These are phyloP conservation scores for Drosophila mayaguana DNA, from an alignment of 2,888 invertebrate species.

Conservation along the genomic window DNA sequence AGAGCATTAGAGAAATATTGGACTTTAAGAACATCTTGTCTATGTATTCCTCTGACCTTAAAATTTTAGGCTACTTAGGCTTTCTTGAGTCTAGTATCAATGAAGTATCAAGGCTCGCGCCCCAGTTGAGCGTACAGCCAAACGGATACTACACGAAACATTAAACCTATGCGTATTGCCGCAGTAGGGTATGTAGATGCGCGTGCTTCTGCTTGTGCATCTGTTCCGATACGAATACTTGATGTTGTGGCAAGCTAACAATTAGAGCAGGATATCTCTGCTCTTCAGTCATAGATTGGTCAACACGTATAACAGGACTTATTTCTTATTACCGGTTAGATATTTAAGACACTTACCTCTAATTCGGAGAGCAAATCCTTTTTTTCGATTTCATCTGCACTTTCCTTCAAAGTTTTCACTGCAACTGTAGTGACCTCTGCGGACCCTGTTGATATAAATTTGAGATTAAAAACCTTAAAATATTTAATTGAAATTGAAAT, in stretches of 20 bases:
- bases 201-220: neutral
- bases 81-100: neutral
- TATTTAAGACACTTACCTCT: conserved; percentile 83
- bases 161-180: neutral
- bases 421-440: conserved; percentile 93
- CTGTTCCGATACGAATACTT: neutral
- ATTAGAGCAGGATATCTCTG: neutral
- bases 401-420: conserved; percentile 97
- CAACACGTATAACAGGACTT: neutral
- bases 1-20: no score
- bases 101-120: no score
- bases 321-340: neutral
- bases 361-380: conserved; percentile 94
- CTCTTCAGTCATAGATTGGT: neutral
- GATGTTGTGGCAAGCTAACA: neutral
- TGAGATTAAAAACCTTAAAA: neutral
- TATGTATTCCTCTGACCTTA: neutral
- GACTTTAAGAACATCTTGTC: neutral
- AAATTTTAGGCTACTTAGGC: neutral
- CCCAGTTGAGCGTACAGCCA: neutral
- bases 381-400: conserved; percentile 94
- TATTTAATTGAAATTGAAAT: neutral
- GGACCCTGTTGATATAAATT: conserved; percentile 73
- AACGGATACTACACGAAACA: neutral
- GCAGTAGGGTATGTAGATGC: neutral